Base-by-base conservation (phyloP, 2,888 invertebrate species). In the Ethmia dodecea region DNA sequence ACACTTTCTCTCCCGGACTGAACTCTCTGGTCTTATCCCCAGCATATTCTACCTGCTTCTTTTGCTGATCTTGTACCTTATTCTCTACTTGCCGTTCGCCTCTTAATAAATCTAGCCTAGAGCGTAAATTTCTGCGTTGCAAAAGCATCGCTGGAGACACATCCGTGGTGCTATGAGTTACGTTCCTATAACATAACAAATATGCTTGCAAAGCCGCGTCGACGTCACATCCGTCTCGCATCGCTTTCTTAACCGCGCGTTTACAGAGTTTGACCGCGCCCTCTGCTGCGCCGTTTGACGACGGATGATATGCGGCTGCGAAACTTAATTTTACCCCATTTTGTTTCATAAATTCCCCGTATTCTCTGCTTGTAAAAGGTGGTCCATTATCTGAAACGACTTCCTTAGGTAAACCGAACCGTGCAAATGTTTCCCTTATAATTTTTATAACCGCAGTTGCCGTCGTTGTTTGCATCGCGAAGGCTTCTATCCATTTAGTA, bases 401-500 rank as follows among this genome's bases (percentile, higher is more conserved):
- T 31, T 43, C 43, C 9, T 15, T 25, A 2, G 43, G 45, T 13
- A 45, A 18, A 0, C 47, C 43, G 6, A 45, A n/a, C n/a, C n/a
- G n/a, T n/a, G n/a, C n/a, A n/a, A n/a, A n/a, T n/a, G n/a, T n/a
- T n/a, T n/a, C n/a, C 12, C 40, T 26, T 18, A 48, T 9, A 1
- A 38, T 31, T 27, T 42, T 45, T 5, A 46, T 42, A 0, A 42
- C 41, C 0, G 29, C 33, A 2, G 15, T 12, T 2, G 44, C 40
- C 0, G 38, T 45, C 1, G 42, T 49, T 3, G 11, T 27, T 3
- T n/a, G 13, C 47, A 51, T 44, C 11, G 36, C 4, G 32, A 43
- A 40, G 2, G 35, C 28, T 32, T 50, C 49, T 5, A 47, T 10
- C 52, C 49, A 52, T 34, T 52, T 52, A 2, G 41, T 37, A 1